Evolutionary conservation across 2,888 invertebrate genomes (phyloP).

Genomic region (Nematopogon swammerdamellus): DNA sequence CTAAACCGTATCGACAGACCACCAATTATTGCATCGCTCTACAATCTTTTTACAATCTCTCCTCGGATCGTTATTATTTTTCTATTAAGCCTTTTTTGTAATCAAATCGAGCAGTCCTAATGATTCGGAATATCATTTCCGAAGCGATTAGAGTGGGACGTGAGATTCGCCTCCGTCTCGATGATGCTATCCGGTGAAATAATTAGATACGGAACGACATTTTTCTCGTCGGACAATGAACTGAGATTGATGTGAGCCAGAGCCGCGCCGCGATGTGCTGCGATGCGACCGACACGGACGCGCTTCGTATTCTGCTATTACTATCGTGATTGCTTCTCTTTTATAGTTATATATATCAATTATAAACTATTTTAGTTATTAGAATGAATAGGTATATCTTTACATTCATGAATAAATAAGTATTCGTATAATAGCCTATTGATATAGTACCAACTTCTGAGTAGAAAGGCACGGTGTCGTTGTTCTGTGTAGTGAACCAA

Average conservation of each 20-base stretch:
- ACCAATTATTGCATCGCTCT: constrained; percentile 56
- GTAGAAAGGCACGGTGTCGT: too few relatives aligned
- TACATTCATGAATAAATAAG: too few relatives aligned
- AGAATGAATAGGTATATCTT: too few relatives aligned
- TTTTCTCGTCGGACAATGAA: neutral
- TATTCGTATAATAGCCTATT: too few relatives aligned
- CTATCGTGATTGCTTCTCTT: too few relatives aligned
- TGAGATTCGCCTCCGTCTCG: constrained; percentile 15
- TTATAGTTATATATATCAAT: too few relatives aligned
- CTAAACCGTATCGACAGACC: constrained; percentile 57
- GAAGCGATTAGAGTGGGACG: constrained; percentile 34
- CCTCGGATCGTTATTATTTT: constrained; percentile 53
- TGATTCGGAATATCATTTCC: constrained; percentile 56
- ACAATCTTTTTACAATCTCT: constrained; percentile 59
- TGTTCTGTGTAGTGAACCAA: too few relatives aligned
- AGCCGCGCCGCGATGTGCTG: too few relatives aligned
- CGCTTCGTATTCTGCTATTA: too few relatives aligned
- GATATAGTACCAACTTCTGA: too few relatives aligned
- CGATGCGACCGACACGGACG: too few relatives aligned
- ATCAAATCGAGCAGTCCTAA: constrained; percentile 45
- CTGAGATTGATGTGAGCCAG: neutral
- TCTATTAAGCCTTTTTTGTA: constrained; percentile 59
- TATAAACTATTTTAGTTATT: too few relatives aligned
- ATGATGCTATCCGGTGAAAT: constrained; percentile 51
- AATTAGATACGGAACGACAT: constrained; percentile 46